Percentiles rank a stretch among this genome's conserved stretches.
Evolutionary conservation across 2,888 invertebrate species (phyloP).

Genomic region (Ornithoptera alexandrae): DNA sequence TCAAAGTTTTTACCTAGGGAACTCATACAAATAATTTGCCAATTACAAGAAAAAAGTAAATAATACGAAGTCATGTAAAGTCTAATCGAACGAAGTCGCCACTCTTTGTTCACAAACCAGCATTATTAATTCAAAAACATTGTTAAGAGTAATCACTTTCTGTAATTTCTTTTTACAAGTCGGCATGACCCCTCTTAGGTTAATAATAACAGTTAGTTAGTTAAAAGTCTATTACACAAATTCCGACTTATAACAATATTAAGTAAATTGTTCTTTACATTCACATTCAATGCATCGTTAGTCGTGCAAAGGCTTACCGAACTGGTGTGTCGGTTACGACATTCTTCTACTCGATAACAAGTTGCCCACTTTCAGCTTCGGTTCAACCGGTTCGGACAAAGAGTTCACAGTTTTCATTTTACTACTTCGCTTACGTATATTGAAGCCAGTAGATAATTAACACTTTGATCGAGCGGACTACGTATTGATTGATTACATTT

Average conservation of each 20-base stretch:
- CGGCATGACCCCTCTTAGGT: constrained; percentile 12
- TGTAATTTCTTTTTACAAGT: neutral
- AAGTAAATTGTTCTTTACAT: constrained; percentile 66
- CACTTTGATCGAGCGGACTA: constrained; percentile 30
- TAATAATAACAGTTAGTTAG: constrained; percentile 23
- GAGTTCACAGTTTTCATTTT: constrained; percentile 50
- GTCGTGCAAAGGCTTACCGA: constrained; percentile 52
- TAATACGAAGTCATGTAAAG: neutral
- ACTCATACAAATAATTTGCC: neutral
- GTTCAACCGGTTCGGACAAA: constrained; percentile 63
- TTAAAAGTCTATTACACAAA: constrained; percentile 31
- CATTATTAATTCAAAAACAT: too few relatives aligned
- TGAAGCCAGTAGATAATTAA: constrained; percentile 31
- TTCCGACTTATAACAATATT: constrained; percentile 49
- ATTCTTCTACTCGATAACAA: constrained; percentile 54
- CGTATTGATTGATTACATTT: constrained; percentile 14
- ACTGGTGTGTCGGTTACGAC: constrained; percentile 50
- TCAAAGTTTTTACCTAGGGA: neutral
- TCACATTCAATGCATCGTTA: constrained; percentile 64
- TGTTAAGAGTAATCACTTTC: neutral
- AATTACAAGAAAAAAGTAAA: neutral
- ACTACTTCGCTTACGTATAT: constrained; percentile 29
- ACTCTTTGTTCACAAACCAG: neutral
- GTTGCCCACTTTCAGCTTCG: constrained; percentile 69
- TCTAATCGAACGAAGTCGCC: neutral